Evolutionary conservation across 92 coral and sea anemone genomes (phyloP).

Genomic region (Plumapathes pennacea): DNA sequence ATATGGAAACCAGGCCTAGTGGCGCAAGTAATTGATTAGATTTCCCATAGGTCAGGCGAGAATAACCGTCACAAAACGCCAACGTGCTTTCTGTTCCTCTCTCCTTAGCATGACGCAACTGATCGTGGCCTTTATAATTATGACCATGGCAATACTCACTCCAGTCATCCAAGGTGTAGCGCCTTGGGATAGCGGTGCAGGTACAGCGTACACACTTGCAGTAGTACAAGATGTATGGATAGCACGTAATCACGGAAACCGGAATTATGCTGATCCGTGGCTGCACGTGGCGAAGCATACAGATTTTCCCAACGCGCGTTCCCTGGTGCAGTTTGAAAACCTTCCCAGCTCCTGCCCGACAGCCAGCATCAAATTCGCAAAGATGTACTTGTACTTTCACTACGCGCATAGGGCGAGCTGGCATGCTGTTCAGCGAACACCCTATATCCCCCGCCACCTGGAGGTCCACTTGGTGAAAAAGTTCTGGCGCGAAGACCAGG

Average conservation of each 20-base stretch:
- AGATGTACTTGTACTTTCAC: slow-evolving; percentile 54
- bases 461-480: slow-evolving; percentile 45
- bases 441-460: slow-evolving; percentile 39
- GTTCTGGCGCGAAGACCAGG: slow-evolving; percentile 43
- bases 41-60: too few relatives aligned
- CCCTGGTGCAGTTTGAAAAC: slow-evolving; percentile 58
- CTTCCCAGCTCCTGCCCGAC: slow-evolving; percentile 24
- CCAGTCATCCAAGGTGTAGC: slow-evolving; percentile 7
- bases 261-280: slow-evolving; percentile 16
- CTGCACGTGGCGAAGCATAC: slow-evolving; percentile 54
- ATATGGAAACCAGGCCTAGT: too few relatives aligned
- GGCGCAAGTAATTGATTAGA: too few relatives aligned
- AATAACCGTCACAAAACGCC: too few relatives aligned
- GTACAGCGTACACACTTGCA: slow-evolving; percentile 7
- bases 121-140: background rate
- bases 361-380: slow-evolving; percentile 26
- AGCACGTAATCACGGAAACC: slow-evolving; percentile 8
- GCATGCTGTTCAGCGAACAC: slow-evolving; percentile 8
- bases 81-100: too few relatives aligned
- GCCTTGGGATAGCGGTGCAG: slow-evolving; percentile 21
- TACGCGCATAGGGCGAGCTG: slow-evolving; percentile 66
- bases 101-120: background rate
- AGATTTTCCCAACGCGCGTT: slow-evolving; percentile 52
- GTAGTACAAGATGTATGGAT: slow-evolving; percentile 59
- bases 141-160: slow-evolving; percentile 10